Conservation (phyloP, 2,113 vertebrate species). For the Erpornis zantholeuca region DNA sequence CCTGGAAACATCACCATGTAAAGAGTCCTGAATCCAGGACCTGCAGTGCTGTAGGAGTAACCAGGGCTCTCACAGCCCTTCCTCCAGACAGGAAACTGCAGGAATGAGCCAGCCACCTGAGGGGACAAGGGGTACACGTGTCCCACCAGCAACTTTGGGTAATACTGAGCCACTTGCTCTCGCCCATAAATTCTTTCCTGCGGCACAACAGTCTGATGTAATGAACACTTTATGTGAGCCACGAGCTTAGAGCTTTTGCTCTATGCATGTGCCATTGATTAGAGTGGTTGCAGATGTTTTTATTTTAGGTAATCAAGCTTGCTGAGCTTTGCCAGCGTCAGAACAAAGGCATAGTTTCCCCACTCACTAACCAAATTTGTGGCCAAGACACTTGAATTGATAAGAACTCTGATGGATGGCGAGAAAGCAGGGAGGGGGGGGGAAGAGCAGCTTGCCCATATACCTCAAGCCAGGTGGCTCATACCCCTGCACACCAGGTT, state of each 20-base stretch:
- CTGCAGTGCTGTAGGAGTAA: not conserved
- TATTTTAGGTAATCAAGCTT: constrained; percentile 61
- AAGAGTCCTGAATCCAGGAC: not conserved
- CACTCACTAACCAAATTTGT: constrained; percentile 37
- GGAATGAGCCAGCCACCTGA: not conserved
- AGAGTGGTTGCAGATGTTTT: constrained; percentile 66
- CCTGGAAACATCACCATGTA: not conserved
- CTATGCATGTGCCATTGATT: constrained; percentile 65
- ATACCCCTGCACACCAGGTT: not conserved
- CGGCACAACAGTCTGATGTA: constrained; percentile 27
- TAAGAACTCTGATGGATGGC: constrained; percentile 4
- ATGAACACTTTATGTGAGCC: constrained; percentile 33
- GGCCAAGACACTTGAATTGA: constrained; percentile 39
- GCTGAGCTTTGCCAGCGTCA: constrained; percentile 34
- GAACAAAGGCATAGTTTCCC: constrained; percentile 65
- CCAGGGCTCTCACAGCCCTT: not conserved
- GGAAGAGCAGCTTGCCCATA: not conserved
- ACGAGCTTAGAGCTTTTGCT: constrained; percentile 28
- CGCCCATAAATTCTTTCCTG: not conserved
- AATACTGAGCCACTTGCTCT: not conserved
- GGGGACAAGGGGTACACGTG: not conserved
- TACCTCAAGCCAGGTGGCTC: not conserved
- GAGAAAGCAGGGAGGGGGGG: not conserved
- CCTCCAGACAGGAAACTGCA: not conserved
- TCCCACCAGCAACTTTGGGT: not conserved